Base-by-base conservation (phyloP, 2,797 vertebrate genomes). In the Eupleurogrammus muticus region DNA sequence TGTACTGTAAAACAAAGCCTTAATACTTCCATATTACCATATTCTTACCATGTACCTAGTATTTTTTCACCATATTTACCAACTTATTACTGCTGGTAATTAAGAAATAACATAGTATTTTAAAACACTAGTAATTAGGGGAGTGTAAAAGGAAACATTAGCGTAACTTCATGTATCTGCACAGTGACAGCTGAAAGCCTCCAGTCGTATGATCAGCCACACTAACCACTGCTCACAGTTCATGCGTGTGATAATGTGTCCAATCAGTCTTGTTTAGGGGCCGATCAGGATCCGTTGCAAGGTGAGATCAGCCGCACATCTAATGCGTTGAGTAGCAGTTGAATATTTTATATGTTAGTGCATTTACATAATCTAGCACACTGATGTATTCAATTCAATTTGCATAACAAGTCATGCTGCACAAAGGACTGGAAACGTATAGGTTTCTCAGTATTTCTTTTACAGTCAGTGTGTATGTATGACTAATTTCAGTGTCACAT, bases 381-480 rank as follows among this genome's bases (percentile, higher is more conserved):
- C 13, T 60, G 46, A 66, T 70, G 70, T 65, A 62, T 66, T 59
- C 52, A 47, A 35, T 53, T 48, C 34, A 44, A 76, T 79, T 67
- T 70, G 53, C 47, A 82, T 71, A 68, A 60, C 55, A 61, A 76
- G 47, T 49, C 59, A 36, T 13, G 2, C 12, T 49, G 20, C 46
- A 50, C 38, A 64, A 75, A 52, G 9, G 20, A 14, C 9, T 32
- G 21, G 28, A 62, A 5, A 19, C 0, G 3, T 34, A 48, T 24
- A 23, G 11, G 17, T 32, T 19, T 23, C 34, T 50, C 36, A 38
- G 12, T 47, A 13, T 7, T 17, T 17, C n/a, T 16, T 28, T 6
- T 19, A 46, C 16, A 28, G 46, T 38, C 35, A 50, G 40, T 55
- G n/a, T 35, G 20, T 53, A 16, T 42, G 7, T 21, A 44, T 74